Conservation (phyloP, 2,113 vertebrate genomes). For the Porphyrio hochstetteri region DNA sequence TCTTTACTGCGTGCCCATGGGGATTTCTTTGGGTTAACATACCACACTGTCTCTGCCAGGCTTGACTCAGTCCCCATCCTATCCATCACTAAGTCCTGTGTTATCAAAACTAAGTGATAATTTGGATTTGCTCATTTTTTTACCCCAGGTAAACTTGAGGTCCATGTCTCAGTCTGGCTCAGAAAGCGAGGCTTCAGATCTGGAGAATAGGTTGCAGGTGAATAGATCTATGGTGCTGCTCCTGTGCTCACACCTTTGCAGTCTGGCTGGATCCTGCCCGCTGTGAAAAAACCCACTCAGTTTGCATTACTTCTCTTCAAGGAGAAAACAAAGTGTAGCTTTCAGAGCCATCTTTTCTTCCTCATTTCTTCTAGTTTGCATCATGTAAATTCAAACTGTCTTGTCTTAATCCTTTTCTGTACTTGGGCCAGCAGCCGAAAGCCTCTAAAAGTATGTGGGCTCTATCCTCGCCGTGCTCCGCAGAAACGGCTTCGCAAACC, state of each 20-base stretch:
- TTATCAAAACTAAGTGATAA: not conserved
- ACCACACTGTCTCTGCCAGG: not conserved
- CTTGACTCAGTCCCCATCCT: not conserved
- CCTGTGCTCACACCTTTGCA: not conserved
- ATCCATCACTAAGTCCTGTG: not conserved
- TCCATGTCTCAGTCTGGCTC: not conserved
- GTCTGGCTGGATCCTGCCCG: not conserved
- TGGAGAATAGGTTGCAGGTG: not conserved
- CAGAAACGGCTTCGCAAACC: slow-evolving; percentile 29
- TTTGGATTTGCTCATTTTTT: not conserved
- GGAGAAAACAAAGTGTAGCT: not conserved
- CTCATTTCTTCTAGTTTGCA: not conserved
- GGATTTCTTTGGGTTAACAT: not conserved
- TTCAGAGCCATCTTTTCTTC: slow-evolving; percentile 16
- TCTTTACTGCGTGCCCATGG: not conserved
- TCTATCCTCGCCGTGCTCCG: not conserved
- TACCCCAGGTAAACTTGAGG: not conserved
- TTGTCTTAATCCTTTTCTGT: slow-evolving; percentile 19
- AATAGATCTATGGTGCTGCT: not conserved
- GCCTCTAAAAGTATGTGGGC: not conserved
- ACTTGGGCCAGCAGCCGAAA: not conserved
- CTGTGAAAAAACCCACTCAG: not conserved
- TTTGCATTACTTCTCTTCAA: not conserved
- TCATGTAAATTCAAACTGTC: slow-evolving; percentile 15
- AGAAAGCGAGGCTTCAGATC: not conserved